A percentile compares a stretch with the other conserved stretches of the same genome.
These are phyloP conservation scores for Eumacrocentrus americanus DNA, from an alignment of 2,888 invertebrate genomes.

Conservation along the genomic window DNA sequence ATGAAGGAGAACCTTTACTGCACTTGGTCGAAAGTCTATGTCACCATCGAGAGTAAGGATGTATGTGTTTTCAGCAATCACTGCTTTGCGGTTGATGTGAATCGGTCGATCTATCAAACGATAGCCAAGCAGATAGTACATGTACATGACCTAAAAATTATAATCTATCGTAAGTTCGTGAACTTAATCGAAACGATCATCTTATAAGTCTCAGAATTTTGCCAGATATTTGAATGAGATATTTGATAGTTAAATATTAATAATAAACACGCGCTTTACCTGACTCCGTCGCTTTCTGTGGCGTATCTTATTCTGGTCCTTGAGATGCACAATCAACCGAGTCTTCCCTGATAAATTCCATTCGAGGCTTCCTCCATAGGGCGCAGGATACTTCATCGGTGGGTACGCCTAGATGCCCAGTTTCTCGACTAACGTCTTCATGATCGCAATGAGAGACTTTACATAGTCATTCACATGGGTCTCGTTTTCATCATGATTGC, in stretches of 20 bases:
- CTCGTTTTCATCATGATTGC: slow-evolving; percentile 70
- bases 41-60: slow-evolving; percentile 87
- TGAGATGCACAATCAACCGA: slow-evolving; percentile 83
- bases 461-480: slow-evolving; percentile 84
- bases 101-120: slow-evolving; percentile 74
- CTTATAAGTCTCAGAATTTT: too few species aligned
- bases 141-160: slow-evolving; percentile 78
- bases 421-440: slow-evolving; percentile 78
- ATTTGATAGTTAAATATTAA: not conserved
- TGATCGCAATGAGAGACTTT: slow-evolving; percentile 71
- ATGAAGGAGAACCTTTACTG: slow-evolving; percentile 80
- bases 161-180: too few species aligned
- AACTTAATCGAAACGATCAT: too few species aligned
- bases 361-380: slow-evolving; percentile 84
- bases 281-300: slow-evolving; percentile 94
- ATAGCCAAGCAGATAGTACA: slow-evolving; percentile 88
- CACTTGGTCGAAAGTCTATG: slow-evolving; percentile 83
- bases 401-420: slow-evolving; percentile 70
- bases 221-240: too few species aligned
- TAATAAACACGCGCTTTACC: slow-evolving; percentile 58
- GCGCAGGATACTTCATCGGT: slow-evolving; percentile 79
- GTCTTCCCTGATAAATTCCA: slow-evolving; percentile 87
- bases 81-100: slow-evolving; percentile 67
- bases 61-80: slow-evolving; percentile 81
- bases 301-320: slow-evolving; percentile 86